Evolutionary conservation across 2,888 invertebrate species (phyloP).

Genomic region (Acronicta aceris): DNA sequence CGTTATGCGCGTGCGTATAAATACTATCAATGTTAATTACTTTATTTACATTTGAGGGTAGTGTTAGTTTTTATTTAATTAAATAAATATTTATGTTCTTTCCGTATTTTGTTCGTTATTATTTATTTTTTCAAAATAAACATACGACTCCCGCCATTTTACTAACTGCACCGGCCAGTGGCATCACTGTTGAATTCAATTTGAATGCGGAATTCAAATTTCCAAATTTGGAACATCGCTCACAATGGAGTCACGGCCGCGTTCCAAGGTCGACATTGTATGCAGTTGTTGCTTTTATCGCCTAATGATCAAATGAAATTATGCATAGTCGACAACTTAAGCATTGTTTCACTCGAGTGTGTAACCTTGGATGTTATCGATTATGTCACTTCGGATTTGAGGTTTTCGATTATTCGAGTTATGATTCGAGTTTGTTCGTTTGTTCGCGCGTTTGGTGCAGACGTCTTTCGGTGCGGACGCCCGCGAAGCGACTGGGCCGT

Average conservation of each 20-base stretch:
- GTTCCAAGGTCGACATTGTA: constrained; percentile 77
- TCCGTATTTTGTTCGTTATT: constrained; percentile 33
- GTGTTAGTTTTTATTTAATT: constrained; percentile 5
- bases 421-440: constrained; percentile 75
- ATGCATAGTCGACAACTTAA: constrained; percentile 72
- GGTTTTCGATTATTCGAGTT: constrained; percentile 60
- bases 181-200: constrained; percentile 35
- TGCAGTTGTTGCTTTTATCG: constrained; percentile 71
- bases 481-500: constrained; percentile 75
- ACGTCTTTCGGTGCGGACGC: constrained; percentile 78
- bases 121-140: constrained; percentile 47
- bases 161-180: constrained; percentile 37
- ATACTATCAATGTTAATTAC: constrained; percentile 22
- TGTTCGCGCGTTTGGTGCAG: constrained; percentile 68
- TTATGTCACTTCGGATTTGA: constrained; percentile 50
- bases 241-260: constrained; percentile 71
- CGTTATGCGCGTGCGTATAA: constrained; percentile 21
- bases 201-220: constrained; percentile 73
- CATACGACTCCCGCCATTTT: constrained; percentile 28
- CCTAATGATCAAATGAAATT: constrained; percentile 77
- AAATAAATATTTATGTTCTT: constrained; percentile 1
- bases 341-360: constrained; percentile 63
- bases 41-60: constrained; percentile 39
- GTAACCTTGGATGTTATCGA: constrained; percentile 61
- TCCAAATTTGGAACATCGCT: constrained; percentile 74